Conservation (phyloP, 1,140 invertebrate species). For the Zaprionus ghesquierei region DNA sequence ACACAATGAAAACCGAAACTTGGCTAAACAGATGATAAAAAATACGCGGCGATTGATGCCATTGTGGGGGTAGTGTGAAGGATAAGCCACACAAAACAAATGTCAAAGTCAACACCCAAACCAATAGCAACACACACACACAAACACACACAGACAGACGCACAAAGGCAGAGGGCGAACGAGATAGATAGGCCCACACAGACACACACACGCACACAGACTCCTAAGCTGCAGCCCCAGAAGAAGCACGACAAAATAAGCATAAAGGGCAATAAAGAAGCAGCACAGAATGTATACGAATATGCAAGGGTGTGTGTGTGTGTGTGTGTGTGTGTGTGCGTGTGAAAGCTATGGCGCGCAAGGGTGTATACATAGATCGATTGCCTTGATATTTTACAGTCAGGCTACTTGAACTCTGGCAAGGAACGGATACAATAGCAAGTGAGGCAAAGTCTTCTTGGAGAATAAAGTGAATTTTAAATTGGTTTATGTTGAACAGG, state of each 20-base stretch:
- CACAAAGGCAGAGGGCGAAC: not conserved
- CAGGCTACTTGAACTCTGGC: constrained; percentile 45
- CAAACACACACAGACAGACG: constrained; percentile 2
- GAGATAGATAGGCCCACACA: constrained; percentile 35
- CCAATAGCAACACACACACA: constrained; percentile 53
- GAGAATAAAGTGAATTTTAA: not conserved
- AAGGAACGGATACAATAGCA: constrained; percentile 12
- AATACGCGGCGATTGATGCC: constrained; percentile 65
- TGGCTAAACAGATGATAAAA: constrained; percentile 72
- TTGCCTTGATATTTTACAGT: constrained; percentile 60
- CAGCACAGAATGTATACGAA: not conserved
- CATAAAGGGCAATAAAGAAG: constrained; percentile 20
- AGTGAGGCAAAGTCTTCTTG: not conserved
- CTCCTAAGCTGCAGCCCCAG: constrained; percentile 38
- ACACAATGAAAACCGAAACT: constrained; percentile 78
- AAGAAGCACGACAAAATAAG: constrained; percentile 54
- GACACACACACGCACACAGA: too few species aligned
- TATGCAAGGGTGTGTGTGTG: not conserved
- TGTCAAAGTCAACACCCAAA: constrained; percentile 77
- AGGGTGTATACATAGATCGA: constrained; percentile 49
- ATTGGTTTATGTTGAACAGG: not conserved
- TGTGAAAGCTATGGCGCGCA: not conserved
- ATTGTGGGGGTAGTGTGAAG: constrained; percentile 65
- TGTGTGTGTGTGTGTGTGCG: constrained; percentile 11
- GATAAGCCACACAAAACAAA: constrained; percentile 78